Percentiles rank a stretch among this genome's conserved stretches.
Conservation (phyloP, 2,888 invertebrate genomes). For the Apamea anceps region DNA sequence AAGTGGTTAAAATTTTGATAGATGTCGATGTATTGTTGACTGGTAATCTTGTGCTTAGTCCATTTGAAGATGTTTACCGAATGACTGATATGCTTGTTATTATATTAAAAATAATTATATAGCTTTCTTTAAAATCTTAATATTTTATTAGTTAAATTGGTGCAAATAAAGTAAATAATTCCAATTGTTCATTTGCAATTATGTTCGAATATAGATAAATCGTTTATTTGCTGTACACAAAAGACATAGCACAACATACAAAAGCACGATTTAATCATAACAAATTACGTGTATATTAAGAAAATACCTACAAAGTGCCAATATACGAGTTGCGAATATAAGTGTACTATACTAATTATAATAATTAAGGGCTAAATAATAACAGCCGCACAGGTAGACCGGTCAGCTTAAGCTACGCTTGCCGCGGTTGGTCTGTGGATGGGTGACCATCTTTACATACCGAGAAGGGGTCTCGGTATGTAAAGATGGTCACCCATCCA, state of each 20-base stretch:
- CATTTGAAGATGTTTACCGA: not conserved
- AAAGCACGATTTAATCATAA: not conserved
- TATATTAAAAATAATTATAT: not conserved
- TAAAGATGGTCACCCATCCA: no score
- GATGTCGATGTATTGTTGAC: slow-evolving; percentile 12
- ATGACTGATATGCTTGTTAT: not conserved
- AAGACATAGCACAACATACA: not conserved
- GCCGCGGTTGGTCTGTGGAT: no score
- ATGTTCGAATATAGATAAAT: not conserved
- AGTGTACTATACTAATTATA: not conserved
- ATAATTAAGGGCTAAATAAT: no score
- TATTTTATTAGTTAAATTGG: not conserved
- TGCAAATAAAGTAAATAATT: not conserved
- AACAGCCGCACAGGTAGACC: no score
- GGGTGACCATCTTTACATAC: no score
- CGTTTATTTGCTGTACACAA: not conserved
- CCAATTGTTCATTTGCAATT: not conserved
- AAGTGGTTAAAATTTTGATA: slow-evolving; percentile 10
- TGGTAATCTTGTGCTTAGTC: not conserved
- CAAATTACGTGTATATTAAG: not conserved
- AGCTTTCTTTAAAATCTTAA: not conserved
- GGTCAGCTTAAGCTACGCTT: no score
- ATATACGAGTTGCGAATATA: not conserved
- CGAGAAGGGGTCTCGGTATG: no score
- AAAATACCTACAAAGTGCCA: not conserved